phyloP scores from a whole-genome alignment of 2,888 invertebrate species.

The Muscina levida region DNA sequence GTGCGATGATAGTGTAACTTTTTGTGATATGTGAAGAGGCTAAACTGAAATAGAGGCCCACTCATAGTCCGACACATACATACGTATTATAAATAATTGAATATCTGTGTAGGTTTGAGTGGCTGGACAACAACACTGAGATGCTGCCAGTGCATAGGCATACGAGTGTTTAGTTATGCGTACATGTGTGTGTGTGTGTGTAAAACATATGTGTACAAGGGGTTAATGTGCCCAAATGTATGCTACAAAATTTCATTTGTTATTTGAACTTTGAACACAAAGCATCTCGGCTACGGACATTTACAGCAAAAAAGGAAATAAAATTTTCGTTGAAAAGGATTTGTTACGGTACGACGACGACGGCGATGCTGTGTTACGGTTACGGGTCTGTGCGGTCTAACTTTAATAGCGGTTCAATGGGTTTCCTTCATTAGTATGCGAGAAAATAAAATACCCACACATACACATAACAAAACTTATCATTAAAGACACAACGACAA shows the following conservation, averaged over 20 bases:
- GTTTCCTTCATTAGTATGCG: slow-evolving; percentile 50
- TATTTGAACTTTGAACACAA: slow-evolving; percentile 57
- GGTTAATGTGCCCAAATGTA: slow-evolving; percentile 64
- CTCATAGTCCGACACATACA: slow-evolving; percentile 8
- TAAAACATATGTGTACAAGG: slow-evolving; percentile 45
- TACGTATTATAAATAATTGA: slow-evolving; percentile 61
- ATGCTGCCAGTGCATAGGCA: neutral
- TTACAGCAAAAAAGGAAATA: slow-evolving; percentile 36
- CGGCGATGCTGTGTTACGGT: neutral
- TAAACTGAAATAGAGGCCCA: slow-evolving; percentile 34
- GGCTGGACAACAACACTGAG: neutral
- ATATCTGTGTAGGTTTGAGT: slow-evolving; percentile 43
- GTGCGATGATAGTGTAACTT: slow-evolving; percentile 44
- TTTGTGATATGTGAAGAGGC: slow-evolving; percentile 51
- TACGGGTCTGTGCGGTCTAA: slow-evolving; percentile 33
- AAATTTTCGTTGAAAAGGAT: slow-evolving; percentile 39
- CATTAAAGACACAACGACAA: slow-evolving; percentile 21
- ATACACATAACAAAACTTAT: too few species aligned
- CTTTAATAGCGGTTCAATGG: slow-evolving; percentile 24
- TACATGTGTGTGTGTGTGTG: slow-evolving; percentile 35
- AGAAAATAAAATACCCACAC: too few species aligned
- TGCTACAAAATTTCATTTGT: slow-evolving; percentile 65
- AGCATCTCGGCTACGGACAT: slow-evolving; percentile 44
- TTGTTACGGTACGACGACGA: slow-evolving; percentile 18
- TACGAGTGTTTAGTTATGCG: slow-evolving; percentile 27